A percentile compares a stretch with the other conserved stretches of the same genome.
Conservation (phyloP, 2,797 vertebrate species). For the Acanthurus leucopareius region DNA sequence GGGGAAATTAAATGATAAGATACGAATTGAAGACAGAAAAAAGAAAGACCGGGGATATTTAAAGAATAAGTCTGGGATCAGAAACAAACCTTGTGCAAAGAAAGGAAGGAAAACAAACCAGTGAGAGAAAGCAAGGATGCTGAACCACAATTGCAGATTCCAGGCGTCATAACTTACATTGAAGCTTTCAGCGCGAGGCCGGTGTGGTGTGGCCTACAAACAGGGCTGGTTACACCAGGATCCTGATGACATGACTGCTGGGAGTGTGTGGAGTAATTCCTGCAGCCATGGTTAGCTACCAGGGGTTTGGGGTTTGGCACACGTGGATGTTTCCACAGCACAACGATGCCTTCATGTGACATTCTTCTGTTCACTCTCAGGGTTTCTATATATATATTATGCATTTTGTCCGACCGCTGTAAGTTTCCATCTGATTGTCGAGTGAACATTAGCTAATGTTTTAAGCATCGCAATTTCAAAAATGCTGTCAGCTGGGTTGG, state of each 20-base stretch:
- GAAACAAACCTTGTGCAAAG: slow-evolving; percentile 5
- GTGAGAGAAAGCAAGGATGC: slow-evolving; percentile 62
- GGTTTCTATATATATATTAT: slow-evolving; percentile 5
- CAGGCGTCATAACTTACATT: slow-evolving; percentile 68
- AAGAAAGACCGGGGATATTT: slow-evolving; percentile 10
- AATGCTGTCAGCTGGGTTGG: background rate
- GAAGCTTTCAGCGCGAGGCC: slow-evolving; percentile 80
- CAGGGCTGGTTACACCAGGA: slow-evolving; percentile 59
- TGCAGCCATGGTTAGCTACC: slow-evolving; percentile 70
- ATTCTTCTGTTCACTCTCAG: slow-evolving; percentile 7
- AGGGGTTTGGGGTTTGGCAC: slow-evolving; percentile 81
- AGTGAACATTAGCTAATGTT: slow-evolving; percentile 25
- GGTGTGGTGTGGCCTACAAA: slow-evolving; percentile 73
- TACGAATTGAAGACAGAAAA: slow-evolving; percentile 8
- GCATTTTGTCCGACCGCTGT: slow-evolving; percentile 21
- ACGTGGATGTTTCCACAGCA: slow-evolving; percentile 57
- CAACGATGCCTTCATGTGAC: slow-evolving; percentile 63
- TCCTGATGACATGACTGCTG: slow-evolving; percentile 73
- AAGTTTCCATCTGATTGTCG: slow-evolving; percentile 38
- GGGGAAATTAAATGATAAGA: slow-evolving; percentile 38
- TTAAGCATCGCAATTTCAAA: slow-evolving; percentile 19
- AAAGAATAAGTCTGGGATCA: background rate
- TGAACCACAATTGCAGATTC: slow-evolving; percentile 79
- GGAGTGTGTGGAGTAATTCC: slow-evolving; percentile 73
- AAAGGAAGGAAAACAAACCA: slow-evolving; percentile 45